A percentile compares a stretch with the other conserved stretches of the same genome.
Conservation (phyloP, 2,113 vertebrate species). For the Microtus oregoni region DNA sequence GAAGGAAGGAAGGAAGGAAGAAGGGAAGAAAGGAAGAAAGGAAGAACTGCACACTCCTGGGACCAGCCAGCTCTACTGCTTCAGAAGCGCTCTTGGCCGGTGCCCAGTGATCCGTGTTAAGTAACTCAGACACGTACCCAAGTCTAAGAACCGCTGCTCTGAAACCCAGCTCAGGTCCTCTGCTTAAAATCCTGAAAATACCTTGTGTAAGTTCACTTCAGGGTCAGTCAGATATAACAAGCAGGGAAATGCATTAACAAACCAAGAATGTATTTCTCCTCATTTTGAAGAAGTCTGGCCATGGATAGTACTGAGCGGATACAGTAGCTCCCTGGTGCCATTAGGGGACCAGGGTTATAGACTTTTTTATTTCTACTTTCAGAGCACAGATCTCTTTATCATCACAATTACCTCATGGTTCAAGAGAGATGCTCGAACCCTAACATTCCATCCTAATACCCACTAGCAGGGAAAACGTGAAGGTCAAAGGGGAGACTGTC, state of each 20-base stretch:
- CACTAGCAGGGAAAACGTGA: not conserved
- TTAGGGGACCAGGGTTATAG: not conserved
- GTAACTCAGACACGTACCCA: not conserved
- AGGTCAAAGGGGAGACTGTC: not conserved
- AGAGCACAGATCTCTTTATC: not conserved
- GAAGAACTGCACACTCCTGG: not conserved
- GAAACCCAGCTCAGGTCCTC: not conserved
- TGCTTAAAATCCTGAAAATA: slow-evolving; percentile 43
- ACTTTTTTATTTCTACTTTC: not conserved
- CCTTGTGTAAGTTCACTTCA: not conserved
- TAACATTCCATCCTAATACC: not conserved
- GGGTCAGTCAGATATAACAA: not conserved
- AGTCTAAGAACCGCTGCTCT: not conserved
- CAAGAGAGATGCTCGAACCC: not conserved
- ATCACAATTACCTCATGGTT: not conserved
- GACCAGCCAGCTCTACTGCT: not conserved
- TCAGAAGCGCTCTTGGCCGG: not conserved
- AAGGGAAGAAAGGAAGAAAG: accelerated
- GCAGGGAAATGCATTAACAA: not conserved
- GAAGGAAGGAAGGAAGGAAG: no score
- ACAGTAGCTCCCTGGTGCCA: not conserved
- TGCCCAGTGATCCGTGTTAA: not conserved
- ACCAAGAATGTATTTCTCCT: not conserved
- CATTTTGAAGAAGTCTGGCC: slow-evolving; percentile 18
- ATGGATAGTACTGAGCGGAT: not conserved